Evolutionary conservation across 2,888 invertebrate species (phyloP), one percentile per base, ranked within the genome.

Genomic region (Cryptocephalus moraei): DNA sequence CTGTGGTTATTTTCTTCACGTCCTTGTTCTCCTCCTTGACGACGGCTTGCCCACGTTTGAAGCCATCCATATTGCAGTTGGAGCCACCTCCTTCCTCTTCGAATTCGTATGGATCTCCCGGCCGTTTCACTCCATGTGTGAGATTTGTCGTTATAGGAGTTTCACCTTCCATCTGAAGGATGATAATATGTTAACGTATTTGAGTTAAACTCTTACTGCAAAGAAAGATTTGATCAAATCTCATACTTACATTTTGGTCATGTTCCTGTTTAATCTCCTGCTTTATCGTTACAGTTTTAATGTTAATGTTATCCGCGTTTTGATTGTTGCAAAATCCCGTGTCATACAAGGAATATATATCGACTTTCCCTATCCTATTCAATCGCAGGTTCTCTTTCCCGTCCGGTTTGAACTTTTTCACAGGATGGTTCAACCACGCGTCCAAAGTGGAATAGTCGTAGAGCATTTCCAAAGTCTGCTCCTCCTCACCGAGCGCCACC

Each of bases 351-450:
- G 70, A 60, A 53, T 73, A 72, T 31, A 72, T 61, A 56, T 73
- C 73, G 14, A 57, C 57, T 56, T 67, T 69, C 32, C 59, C 54
- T 66, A 61, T 65, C 50, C 59, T 66, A 51, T 67, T 66, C 45
- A 71, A 67, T 55, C 71, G 65, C 42, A 69, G 67, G 61, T 56
- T 70, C 53, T 75, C 75, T 55, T 64, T 68, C 33, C 69, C 64
- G 59, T 79, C 77, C 33, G 79, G 75, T 70, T 89, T 87, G 72
- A 89, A 86, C 61, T 88, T 82, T 73, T 93, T 94, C 51, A 93
- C 87, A 1, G 92, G 91, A 73, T 91, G 88, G 68, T 91, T 85
- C 63, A 91, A 76, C 92, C 91, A 92, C 39, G 85, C 86, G 66
- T 87, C 80, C 57, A 89, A 78, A 59, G 84, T 82, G 57, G 88